Percentiles rank a stretch among this genome's conserved stretches.
phyloP scores from a whole-genome alignment of 2,113 vertebrate species.

The Caloenas nicobarica region DNA sequence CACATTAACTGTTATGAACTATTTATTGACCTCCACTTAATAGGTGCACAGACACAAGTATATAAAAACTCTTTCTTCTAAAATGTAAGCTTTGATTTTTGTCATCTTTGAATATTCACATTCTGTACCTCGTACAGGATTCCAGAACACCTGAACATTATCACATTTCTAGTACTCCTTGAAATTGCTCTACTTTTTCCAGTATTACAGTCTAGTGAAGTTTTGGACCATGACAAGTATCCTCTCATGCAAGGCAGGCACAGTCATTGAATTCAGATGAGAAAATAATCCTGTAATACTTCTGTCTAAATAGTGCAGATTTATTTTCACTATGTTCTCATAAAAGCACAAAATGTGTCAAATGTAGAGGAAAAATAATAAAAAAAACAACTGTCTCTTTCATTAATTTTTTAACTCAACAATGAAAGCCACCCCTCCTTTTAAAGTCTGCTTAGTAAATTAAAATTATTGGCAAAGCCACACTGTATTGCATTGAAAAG shows the following conservation, averaged over 20 bases:
- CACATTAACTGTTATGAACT: background rate
- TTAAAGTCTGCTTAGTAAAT: slow-evolving; percentile 46
- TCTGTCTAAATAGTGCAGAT: background rate
- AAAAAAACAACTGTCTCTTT: background rate
- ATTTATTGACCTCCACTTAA: background rate
- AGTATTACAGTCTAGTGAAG: background rate
- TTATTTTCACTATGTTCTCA: background rate
- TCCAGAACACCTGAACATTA: background rate
- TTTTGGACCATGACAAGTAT: background rate
- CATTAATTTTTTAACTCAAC: background rate
- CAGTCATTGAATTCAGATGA: background rate
- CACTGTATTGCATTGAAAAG: slow-evolving; percentile 26
- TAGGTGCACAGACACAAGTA: background rate
- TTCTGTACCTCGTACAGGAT: background rate
- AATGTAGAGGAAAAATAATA: background rate
- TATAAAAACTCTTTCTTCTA: background rate
- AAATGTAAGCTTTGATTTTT: background rate
- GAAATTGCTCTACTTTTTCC: background rate
- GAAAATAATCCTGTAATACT: background rate
- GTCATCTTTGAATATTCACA: background rate
- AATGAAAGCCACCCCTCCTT: background rate
- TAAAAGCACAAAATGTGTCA: background rate
- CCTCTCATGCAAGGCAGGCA: background rate
- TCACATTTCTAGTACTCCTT: background rate
- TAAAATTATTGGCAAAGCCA: slow-evolving; percentile 44